These are phyloP conservation scores for Gandaritis pyraliata DNA, from an alignment of 2,888 invertebrate genomes.

Conservation along the genomic window DNA sequence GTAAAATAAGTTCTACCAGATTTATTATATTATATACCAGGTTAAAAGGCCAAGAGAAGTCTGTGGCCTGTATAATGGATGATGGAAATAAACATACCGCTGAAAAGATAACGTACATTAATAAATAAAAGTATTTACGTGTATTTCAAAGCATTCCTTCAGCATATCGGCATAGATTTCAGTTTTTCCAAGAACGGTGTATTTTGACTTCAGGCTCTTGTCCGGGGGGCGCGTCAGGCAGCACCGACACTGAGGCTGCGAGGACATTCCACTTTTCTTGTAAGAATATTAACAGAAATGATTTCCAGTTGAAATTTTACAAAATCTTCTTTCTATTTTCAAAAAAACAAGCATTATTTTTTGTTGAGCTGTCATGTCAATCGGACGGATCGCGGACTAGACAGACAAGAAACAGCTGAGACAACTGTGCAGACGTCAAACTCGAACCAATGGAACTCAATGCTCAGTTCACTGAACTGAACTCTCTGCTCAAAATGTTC, in stretches of 20 bases:
- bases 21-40: no score
- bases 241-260: slow-evolving; percentile 59
- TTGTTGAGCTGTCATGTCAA: no score
- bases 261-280: slow-evolving; percentile 50
- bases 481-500: no score
- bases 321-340: neutral
- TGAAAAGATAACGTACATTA: neutral
- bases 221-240: slow-evolving; percentile 70
- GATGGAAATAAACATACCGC: neutral
- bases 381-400: no score
- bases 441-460: no score
- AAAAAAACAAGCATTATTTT: slow-evolving; percentile 15
- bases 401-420: neutral
- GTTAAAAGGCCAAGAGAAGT: neutral
- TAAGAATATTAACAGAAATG: neutral
- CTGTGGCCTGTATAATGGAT: neutral
- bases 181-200: slow-evolving; percentile 58
- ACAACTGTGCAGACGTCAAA: neutral
- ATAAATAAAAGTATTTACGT: slow-evolving; percentile 54
- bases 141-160: slow-evolving; percentile 75
- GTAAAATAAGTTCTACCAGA: no score
- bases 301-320: slow-evolving; percentile 13
- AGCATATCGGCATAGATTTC: slow-evolving; percentile 74
- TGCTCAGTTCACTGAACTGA: no score
- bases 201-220: slow-evolving; percentile 61